Evolutionary conservation across 2,113 vertebrate species (phyloP).

Genomic region (Mungos mungo): DNA sequence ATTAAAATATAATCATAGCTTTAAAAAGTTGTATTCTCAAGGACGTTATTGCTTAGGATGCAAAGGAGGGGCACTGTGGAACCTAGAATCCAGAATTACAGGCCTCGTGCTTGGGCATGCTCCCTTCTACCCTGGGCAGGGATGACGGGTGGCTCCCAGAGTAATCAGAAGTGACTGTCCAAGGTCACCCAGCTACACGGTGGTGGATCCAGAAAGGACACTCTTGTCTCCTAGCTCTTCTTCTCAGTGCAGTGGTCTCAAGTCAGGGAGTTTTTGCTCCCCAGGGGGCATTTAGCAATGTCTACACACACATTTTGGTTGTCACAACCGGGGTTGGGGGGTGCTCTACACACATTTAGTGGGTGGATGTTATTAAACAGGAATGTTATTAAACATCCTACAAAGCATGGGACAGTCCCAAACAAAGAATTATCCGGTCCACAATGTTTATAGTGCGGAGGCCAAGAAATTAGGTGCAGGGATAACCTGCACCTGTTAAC

Average conservation of each 20-base stretch:
- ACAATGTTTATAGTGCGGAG: rapidly evolving
- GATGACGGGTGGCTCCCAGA: no score
- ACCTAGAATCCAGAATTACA: neutral
- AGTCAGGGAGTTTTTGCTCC: neutral
- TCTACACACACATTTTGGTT: neutral
- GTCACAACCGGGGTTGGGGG: neutral
- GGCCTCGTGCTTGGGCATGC: rapidly evolving
- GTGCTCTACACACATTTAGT: neutral
- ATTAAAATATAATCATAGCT: neutral
- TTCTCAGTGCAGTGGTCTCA: neutral
- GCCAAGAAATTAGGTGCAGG: neutral
- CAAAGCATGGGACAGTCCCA: neutral
- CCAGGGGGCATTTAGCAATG: neutral
- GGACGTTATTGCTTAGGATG: neutral
- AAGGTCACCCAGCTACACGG: neutral
- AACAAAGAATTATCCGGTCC: neutral
- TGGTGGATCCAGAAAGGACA: neutral
- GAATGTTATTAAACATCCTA: neutral
- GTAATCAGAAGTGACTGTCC: no score
- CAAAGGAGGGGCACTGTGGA: rapidly evolving
- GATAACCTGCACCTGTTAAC: neutral
- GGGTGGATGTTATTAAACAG: neutral
- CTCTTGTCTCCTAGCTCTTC: neutral
- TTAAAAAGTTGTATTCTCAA: neutral
- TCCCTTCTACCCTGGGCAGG: neutral